Percentiles rank a stretch among this genome's conserved stretches.
Conservation (phyloP, 2,888 invertebrate genomes). For the Nomada fucata region DNA sequence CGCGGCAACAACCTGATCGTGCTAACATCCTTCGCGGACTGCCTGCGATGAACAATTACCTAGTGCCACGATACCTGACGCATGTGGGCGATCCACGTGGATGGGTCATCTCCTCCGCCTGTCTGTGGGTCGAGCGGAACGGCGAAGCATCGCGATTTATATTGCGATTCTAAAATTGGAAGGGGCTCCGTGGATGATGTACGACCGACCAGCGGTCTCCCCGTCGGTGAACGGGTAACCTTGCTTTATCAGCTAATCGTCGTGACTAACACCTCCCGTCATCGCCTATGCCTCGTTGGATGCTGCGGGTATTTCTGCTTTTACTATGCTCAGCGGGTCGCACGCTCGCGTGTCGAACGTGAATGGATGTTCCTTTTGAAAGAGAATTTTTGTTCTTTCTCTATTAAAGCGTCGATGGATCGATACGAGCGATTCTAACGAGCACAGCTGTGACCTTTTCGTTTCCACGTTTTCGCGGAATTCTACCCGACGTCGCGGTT, state of each 20-base stretch:
- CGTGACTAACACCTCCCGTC: slow-evolving; percentile 13
- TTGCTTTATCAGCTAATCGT: neutral
- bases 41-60: slow-evolving; percentile 64
- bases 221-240: slow-evolving; percentile 36
- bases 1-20: slow-evolving; percentile 29
- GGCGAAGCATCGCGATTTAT: slow-evolving; percentile 21
- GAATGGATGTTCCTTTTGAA: too few species aligned
- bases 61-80: slow-evolving; percentile 62
- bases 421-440: too few species aligned
- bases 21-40: slow-evolving; percentile 64
- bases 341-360: neutral
- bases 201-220: neutral
- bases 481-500: neutral
- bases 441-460: neutral
- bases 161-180: slow-evolving; percentile 14
- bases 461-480: neutral
- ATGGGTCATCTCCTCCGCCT: slow-evolving; percentile 30
- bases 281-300: neutral
- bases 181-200: neutral
- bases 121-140: slow-evolving; percentile 5
- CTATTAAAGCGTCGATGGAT: too few species aligned
- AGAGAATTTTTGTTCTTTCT: too few species aligned
- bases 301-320: neutral
- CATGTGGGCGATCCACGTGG: slow-evolving; percentile 73
- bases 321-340: neutral